phyloP scores from a whole-genome alignment of 2,113 vertebrate genomes.

The Calidris pygmaea region DNA sequence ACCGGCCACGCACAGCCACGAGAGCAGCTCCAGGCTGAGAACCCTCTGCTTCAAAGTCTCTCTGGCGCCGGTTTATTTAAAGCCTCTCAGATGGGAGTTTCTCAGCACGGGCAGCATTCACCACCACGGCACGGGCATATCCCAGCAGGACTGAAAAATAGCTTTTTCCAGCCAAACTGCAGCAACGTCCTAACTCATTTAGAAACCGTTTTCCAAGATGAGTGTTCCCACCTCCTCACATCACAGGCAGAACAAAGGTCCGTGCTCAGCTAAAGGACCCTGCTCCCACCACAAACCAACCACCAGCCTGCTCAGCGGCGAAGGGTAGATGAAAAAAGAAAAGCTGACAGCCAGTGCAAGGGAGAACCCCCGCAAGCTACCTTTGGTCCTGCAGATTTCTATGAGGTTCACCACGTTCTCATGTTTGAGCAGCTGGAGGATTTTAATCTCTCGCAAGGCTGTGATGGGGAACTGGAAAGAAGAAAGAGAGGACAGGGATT shows the following conservation, averaged over 20 bases:
- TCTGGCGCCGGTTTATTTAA: not conserved
- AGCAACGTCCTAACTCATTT: not conserved
- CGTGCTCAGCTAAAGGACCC: rapidly evolving
- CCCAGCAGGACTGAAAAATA: not conserved
- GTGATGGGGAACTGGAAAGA: slow-evolving; percentile 93
- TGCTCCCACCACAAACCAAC: not conserved
- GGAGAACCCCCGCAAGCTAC: slow-evolving; percentile 50
- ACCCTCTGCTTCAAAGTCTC: not conserved
- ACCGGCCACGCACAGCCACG: rapidly evolving
- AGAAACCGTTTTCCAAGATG: not conserved
- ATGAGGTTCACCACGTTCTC: slow-evolving; percentile 98
- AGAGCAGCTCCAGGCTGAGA: not conserved
- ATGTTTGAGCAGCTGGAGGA: slow-evolving; percentile 95
- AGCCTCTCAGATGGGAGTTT: not conserved
- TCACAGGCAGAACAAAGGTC: not conserved
- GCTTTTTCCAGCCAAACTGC: not conserved
- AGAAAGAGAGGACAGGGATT: not conserved
- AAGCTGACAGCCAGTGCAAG: not conserved
- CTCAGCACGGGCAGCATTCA: not conserved
- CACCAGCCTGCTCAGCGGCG: not conserved
- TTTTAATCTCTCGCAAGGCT: slow-evolving; percentile 96
- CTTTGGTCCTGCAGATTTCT: slow-evolving; percentile 98
- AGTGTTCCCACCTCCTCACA: not conserved
- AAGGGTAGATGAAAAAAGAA: not conserved
- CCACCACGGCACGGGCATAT: not conserved